Conservation (phyloP, 2,797 vertebrate genomes). For the Lepilemur ruficaudatus region DNA sequence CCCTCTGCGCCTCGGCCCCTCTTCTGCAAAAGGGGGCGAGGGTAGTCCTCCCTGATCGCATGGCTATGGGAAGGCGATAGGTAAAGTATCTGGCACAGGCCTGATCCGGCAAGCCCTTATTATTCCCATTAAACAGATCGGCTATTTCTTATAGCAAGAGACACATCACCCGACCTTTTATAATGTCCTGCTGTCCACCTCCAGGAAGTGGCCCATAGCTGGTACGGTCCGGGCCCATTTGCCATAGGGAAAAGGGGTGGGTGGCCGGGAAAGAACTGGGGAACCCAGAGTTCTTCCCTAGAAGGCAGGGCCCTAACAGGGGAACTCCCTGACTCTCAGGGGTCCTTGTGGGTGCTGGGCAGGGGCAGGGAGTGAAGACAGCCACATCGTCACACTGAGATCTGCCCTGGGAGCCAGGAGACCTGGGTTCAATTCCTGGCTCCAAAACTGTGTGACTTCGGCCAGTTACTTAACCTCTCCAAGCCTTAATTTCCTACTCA, state of each 20-base stretch:
- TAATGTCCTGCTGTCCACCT: not conserved
- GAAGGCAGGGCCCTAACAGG: not conserved
- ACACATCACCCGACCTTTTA: not conserved
- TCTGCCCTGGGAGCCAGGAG: not conserved
- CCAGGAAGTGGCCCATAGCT: not conserved
- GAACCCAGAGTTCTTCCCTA: slow-evolving; percentile 27
- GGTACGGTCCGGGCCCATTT: not conserved
- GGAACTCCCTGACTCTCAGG: slow-evolving; percentile 60
- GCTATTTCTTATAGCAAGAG: not conserved
- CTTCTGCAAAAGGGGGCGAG: not conserved
- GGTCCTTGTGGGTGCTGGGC: not conserved
- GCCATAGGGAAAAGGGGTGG: not conserved
- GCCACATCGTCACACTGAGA: not conserved
- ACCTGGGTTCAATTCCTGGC: not conserved
- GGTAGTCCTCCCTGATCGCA: rapidly evolving
- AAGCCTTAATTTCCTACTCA: not conserved
- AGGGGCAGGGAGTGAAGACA: not conserved
- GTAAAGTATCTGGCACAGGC: not conserved
- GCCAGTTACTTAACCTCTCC: not conserved
- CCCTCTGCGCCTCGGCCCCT: not conserved
- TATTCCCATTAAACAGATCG: not conserved
- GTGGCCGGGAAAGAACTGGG: not conserved
- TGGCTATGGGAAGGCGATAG: not conserved
- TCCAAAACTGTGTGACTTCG: not conserved
- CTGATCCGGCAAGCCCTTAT: not conserved